phyloP scores from a whole-genome alignment of 2,888 invertebrate genomes.

The Desoria tigrina region DNA sequence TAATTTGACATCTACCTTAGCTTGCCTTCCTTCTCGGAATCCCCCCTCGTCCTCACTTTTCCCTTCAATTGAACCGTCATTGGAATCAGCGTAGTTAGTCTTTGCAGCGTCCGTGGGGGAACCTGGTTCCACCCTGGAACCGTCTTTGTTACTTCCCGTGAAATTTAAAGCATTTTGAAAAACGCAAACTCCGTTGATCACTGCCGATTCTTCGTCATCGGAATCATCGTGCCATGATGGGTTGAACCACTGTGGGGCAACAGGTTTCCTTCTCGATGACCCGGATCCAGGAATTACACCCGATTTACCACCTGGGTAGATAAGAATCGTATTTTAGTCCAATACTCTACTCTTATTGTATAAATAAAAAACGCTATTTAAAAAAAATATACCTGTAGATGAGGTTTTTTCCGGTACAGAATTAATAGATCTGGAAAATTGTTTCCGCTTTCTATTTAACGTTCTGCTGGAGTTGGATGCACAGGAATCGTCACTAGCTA shows the following conservation, averaged over 20 bases:
- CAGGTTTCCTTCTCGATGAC: constrained; percentile 83
- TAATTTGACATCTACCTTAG: constrained; percentile 54
- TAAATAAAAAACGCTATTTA: background rate
- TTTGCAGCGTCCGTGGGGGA: constrained; percentile 67
- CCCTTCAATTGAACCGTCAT: constrained; percentile 53
- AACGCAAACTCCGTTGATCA: constrained; percentile 90
- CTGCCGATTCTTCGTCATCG: constrained; percentile 64
- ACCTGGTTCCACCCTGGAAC: constrained; percentile 74
- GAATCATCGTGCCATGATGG: constrained; percentile 76
- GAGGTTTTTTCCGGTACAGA: constrained; percentile 39
- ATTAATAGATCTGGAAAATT: constrained; percentile 44
- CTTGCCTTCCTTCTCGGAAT: constrained; percentile 26
- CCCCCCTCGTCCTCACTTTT: constrained; percentile 27
- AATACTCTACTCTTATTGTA: too few relatives aligned
- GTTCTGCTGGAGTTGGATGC: constrained; percentile 51
- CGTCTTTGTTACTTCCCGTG: constrained; percentile 64
- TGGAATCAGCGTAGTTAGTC: constrained; percentile 55
- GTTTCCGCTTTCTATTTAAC: constrained; percentile 46
- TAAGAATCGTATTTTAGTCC: constrained; percentile 5
- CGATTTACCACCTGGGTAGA: constrained; percentile 43
- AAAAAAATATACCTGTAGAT: constrained; percentile 28
- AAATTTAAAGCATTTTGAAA: constrained; percentile 49
- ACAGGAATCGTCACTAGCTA: constrained; percentile 52
- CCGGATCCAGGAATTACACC: constrained; percentile 56
- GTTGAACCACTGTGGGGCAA: constrained; percentile 96